A percentile compares a stretch with the other conserved stretches of the same genome.
Evolutionary conservation across 2,888 invertebrate genomes (phyloP).

Genomic region (Apamea anceps): DNA sequence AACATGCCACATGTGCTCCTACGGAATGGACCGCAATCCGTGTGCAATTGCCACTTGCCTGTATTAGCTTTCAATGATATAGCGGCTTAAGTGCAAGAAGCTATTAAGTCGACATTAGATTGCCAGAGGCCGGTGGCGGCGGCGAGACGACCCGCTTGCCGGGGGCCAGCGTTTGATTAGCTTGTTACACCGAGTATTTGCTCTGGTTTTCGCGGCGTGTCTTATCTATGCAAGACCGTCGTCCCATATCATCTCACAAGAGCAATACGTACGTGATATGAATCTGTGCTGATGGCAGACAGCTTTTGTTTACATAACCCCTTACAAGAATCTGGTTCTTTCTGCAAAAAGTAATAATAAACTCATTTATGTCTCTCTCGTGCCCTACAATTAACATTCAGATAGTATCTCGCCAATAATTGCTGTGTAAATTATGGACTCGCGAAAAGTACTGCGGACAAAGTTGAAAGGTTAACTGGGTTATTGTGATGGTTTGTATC

Average conservation of each 20-base stretch:
- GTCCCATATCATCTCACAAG: constrained; percentile 74
- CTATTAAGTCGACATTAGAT: constrained; percentile 77
- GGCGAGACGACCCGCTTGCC: constrained; percentile 64
- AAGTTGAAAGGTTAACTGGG: constrained; percentile 76
- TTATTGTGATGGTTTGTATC: constrained; percentile 56
- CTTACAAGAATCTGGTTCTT: constrained; percentile 31
- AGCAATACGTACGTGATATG: constrained; percentile 78
- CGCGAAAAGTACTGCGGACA: constrained; percentile 68
- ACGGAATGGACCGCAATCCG: constrained; percentile 58
- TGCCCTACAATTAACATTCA: constrained; percentile 69
- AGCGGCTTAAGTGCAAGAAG: constrained; percentile 72
- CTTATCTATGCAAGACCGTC: constrained; percentile 78
- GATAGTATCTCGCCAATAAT: constrained; percentile 67
- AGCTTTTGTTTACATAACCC: constrained; percentile 62
- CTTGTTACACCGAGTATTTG: constrained; percentile 78
- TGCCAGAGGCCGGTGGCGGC: constrained; percentile 43
- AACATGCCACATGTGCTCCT: constrained; percentile 68
- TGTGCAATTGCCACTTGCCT: constrained; percentile 72
- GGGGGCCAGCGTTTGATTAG: constrained; percentile 77
- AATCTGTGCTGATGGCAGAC: constrained; percentile 73
- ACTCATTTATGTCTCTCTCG: constrained; percentile 54
- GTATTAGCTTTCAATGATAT: constrained; percentile 69
- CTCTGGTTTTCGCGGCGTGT: constrained; percentile 80
- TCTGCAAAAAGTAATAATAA: constrained; percentile 30
- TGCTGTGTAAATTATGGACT: constrained; percentile 70